Base-by-base conservation (phyloP, 2,113 vertebrate genomes). In the Muntiacus muntjak region DNA sequence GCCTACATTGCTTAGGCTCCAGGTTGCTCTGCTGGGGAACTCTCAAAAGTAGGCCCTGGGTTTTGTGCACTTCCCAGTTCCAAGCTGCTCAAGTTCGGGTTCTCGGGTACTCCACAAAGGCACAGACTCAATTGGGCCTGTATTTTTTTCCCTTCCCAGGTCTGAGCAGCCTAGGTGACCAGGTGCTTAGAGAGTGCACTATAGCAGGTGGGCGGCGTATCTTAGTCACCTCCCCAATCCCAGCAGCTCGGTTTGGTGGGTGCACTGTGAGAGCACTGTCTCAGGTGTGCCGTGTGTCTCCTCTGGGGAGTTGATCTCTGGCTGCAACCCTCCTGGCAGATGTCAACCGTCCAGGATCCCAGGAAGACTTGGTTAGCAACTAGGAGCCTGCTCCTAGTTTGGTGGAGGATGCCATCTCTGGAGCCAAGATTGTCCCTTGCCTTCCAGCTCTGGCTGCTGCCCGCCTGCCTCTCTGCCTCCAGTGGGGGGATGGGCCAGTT, bases 401-500 rank as follows among this genome's bases (percentile, higher is more conserved):
- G 30, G 3, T 64, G 62, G 62, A n/a, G 15, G 62, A 64, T 64
- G 62, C 30, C 60, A 33, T 64, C 30, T 33, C 60, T 64, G 60
- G 60, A 30, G 60, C 60, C 1, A 1, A n/a, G 62, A 64, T 64
- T 64, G 30, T 30, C 7, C 30, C 62, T 64, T 28, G 30, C 30
- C 30, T 64, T 16, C 62, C 33, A 15, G 62, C 62, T 64, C 62
- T n/a, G 62, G 30, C 15, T 64, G 62, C 62, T 0, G 0, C 3
- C 62, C 15, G 3, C 7, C 30, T n/a, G 30, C 15, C 62, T 64
- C 30, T 64, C 30, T 64, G 30, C 30, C 62, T 64, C 62, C 30
- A 17, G 50, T 0, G 15, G 3, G 7, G 62, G 15, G 13, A 4
- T 64, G 15, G 30, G 30, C 15, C 3, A 0, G 30, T 64, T 64